phyloP scores from a whole-genome alignment of 2,797 vertebrate species.

The Echiichthys vipera region DNA sequence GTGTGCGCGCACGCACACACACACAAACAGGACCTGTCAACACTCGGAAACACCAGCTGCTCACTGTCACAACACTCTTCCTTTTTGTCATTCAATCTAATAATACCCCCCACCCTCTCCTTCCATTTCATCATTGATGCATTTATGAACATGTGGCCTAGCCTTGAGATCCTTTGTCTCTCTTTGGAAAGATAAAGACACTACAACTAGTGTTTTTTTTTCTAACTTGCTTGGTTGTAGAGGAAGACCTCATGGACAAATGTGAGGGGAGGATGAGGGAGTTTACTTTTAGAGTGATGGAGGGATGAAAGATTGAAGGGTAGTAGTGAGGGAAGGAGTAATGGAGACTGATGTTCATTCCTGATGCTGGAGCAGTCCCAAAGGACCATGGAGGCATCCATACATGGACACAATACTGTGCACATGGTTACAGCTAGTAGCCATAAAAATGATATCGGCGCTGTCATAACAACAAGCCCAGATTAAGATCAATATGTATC shows the following conservation, averaged over 20 bases:
- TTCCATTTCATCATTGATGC: slow-evolving; percentile 33
- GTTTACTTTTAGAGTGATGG: neutral
- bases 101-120: slow-evolving; percentile 42
- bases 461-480: slow-evolving; percentile 18
- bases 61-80: slow-evolving; percentile 78
- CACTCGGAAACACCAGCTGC: slow-evolving; percentile 81
- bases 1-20: slow-evolving; percentile 22
- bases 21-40: slow-evolving; percentile 65
- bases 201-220: neutral
- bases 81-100: slow-evolving; percentile 76
- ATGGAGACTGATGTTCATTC: slow-evolving; percentile 47
- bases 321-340: slow-evolving; percentile 13
- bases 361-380: slow-evolving; percentile 15
- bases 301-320: slow-evolving; percentile 23
- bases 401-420: slow-evolving; percentile 21
- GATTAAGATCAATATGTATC: slow-evolving; percentile 17
- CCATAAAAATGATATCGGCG: slow-evolving; percentile 4
- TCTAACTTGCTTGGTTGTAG: neutral
- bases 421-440: neutral
- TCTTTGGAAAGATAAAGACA: slow-evolving; percentile 22
- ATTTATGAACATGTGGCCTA: slow-evolving; percentile 43
- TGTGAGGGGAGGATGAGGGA: slow-evolving; percentile 3
- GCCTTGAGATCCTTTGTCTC: slow-evolving; percentile 25
- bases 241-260: neutral
- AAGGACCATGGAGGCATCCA: slow-evolving; percentile 8